Evolutionary conservation across 1,140 invertebrate species (phyloP).

Genomic region (Drosophila burlai): DNA sequence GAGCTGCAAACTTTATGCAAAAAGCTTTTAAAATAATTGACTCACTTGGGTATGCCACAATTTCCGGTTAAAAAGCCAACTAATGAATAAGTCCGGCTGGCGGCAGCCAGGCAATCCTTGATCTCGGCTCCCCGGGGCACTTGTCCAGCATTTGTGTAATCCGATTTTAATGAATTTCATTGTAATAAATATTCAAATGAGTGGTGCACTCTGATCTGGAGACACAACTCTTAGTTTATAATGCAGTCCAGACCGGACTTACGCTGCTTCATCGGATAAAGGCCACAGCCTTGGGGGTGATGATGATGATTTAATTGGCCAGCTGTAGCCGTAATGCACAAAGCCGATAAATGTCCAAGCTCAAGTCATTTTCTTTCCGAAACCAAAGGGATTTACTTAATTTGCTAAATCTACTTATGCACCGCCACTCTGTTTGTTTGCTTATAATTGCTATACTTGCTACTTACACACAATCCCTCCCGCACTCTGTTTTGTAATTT

Average conservation of each 20-base stretch:
- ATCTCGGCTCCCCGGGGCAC: constrained; percentile 40
- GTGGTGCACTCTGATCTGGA: constrained; percentile 16
- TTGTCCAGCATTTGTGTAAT: constrained; percentile 73
- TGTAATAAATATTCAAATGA: constrained; percentile 73
- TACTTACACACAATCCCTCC: background rate
- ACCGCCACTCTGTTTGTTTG: constrained; percentile 16
- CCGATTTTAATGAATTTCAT: constrained; percentile 67
- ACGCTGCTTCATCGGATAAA: constrained; percentile 4
- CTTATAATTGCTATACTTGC: background rate
- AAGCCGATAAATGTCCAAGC: constrained; percentile 68
- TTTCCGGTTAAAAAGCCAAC: constrained; percentile 79
- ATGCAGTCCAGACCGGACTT: constrained; percentile 31
- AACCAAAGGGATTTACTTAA: constrained; percentile 53
- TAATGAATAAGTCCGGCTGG: constrained; percentile 70
- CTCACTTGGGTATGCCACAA: constrained; percentile 80
- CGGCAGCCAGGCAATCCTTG: constrained; percentile 1
- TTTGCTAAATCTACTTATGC: constrained; percentile 42
- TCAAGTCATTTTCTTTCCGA: constrained; percentile 49
- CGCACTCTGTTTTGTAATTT: constrained; percentile 32
- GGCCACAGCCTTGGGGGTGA: constrained; percentile 1
- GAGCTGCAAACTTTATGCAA: constrained; percentile 69
- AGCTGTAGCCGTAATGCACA: constrained; percentile 43
- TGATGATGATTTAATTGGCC: constrained; percentile 33
- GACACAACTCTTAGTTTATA: constrained; percentile 48
- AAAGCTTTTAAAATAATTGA: constrained; percentile 85